Evolutionary conservation across 2,797 vertebrate species (phyloP).

Genomic region (Schizothorax lantsangensis): DNA sequence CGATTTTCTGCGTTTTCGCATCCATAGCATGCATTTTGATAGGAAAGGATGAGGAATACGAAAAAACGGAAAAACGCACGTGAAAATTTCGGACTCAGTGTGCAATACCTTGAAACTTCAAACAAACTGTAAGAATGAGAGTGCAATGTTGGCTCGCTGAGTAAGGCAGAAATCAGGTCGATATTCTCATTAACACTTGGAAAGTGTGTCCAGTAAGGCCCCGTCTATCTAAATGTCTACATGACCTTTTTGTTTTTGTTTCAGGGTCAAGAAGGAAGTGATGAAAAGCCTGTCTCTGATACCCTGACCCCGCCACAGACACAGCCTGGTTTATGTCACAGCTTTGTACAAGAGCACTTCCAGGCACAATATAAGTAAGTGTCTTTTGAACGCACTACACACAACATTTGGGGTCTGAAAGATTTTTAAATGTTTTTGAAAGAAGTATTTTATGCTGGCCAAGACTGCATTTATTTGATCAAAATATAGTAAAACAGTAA

Average conservation of each 20-base stretch:
- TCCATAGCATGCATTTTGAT: too few relatives aligned
- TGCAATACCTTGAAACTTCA: conserved; percentile 42
- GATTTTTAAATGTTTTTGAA: neutral
- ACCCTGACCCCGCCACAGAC: conserved; percentile 50
- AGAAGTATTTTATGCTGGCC: neutral
- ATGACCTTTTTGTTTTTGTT: conserved; percentile 52
- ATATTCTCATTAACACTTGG: conserved; percentile 19
- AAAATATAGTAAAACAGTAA: too few relatives aligned
- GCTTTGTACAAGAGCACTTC: conserved; percentile 95
- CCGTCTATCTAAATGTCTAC: neutral
- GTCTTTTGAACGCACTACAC: neutral
- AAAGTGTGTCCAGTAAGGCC: neutral
- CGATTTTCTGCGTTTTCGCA: too few relatives aligned
- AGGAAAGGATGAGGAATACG: too few relatives aligned
- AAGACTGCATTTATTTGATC: neutral
- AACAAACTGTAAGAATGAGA: conserved; percentile 42
- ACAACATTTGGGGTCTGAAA: neutral
- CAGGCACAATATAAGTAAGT: conserved; percentile 97
- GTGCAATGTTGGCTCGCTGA: conserved; percentile 5
- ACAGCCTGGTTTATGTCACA: conserved; percentile 73
- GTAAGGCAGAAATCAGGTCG: conserved; percentile 28
- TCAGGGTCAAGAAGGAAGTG: conserved; percentile 75
- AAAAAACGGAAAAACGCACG: too few relatives aligned
- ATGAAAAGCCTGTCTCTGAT: conserved; percentile 64
- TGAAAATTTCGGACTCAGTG: too few relatives aligned